These are phyloP conservation scores for Manacus vitellinus DNA, from an alignment of 2,113 vertebrate genomes.

Conservation along the genomic window DNA sequence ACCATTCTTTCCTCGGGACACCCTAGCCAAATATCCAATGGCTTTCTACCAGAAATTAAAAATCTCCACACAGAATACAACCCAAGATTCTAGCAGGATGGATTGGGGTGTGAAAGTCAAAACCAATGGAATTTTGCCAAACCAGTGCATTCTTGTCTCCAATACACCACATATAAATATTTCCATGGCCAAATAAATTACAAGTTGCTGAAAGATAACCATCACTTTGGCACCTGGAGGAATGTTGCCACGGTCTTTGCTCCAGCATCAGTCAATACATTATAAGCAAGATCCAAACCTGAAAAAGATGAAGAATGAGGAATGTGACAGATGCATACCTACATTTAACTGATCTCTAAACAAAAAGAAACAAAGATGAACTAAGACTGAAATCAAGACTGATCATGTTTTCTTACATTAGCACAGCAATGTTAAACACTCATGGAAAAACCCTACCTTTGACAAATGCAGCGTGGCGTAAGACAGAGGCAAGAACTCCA, in stretches of 20 bases:
- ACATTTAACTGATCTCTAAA: neutral
- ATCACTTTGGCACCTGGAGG: slow-evolving; percentile 73
- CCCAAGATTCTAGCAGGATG: neutral
- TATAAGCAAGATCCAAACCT: slow-evolving; percentile 87
- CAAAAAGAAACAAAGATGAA: neutral
- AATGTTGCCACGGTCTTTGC: slow-evolving; percentile 72
- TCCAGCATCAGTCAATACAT: slow-evolving; percentile 79
- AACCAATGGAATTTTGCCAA: neutral
- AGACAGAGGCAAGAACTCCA: slow-evolving; percentile 64
- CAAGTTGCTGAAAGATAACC: neutral
- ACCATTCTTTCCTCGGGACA: neutral
- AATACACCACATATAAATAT: neutral
- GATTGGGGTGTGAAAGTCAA: neutral
- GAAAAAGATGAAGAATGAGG: slow-evolving; percentile 12
- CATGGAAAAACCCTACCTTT: slow-evolving; percentile 72
- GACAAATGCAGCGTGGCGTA: slow-evolving; percentile 57
- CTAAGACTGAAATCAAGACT: neutral
- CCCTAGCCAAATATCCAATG: neutral
- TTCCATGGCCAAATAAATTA: neutral
- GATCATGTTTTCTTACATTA: neutral
- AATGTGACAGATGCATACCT: neutral
- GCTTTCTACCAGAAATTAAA: neutral
- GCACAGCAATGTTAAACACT: neutral
- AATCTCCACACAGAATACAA: neutral
- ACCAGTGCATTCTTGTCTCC: neutral